These are phyloP conservation scores for Acrocephalus scirpaceus DNA, from an alignment of 2,797 vertebrate species.

Conservation along the genomic window DNA sequence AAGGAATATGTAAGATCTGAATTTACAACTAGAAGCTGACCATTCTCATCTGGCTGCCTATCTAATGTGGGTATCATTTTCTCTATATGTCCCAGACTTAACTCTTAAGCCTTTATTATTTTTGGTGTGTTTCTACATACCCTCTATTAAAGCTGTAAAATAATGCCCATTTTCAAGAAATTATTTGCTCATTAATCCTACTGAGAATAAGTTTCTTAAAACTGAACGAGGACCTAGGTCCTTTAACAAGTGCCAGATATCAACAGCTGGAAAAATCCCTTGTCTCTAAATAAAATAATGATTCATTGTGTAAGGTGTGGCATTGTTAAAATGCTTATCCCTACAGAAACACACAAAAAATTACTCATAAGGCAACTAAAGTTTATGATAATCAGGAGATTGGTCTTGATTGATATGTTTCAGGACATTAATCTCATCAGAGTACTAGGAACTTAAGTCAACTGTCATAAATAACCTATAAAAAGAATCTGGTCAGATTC, in stretches of 20 bases:
- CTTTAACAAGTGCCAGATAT: background rate
- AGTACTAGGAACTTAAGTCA: background rate
- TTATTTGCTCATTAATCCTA: background rate
- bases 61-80: background rate
- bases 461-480: background rate
- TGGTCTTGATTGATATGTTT: background rate
- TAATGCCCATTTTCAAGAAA: background rate
- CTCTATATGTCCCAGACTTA: background rate
- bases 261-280: background rate
- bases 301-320: background rate
- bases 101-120: background rate
- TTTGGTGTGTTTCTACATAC: background rate
- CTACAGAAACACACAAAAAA: background rate
- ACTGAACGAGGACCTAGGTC: background rate
- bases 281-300: background rate
- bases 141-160: background rate
- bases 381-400: background rate
- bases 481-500: background rate
- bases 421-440: background rate
- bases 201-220: background rate
- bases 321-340: background rate
- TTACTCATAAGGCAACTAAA: background rate
- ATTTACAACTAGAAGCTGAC: background rate
- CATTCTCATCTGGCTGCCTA: background rate
- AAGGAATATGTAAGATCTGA: background rate